Evolutionary conservation across 2,888 invertebrate genomes (phyloP), one percentile per base, ranked within the genome.

Genomic region (Aethes cnicana): DNA sequence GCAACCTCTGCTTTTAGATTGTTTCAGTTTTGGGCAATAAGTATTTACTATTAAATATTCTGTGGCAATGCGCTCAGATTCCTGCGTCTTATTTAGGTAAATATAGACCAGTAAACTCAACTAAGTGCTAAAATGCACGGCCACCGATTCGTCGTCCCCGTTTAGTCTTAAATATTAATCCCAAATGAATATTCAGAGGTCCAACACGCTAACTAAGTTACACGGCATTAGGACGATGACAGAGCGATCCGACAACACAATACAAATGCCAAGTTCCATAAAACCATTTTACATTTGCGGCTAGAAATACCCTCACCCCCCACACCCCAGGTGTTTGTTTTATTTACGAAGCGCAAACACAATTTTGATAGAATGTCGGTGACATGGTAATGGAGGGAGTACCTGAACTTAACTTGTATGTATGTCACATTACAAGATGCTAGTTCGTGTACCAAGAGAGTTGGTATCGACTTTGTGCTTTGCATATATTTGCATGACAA

Each of bases 401-500:
- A 28, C 3, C n/a, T 11, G 8, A 36, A 37, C 18, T 12, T n/a
- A n/a, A 9, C 33, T 18, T 35, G 25, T 17, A 21, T 23, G 14
- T 20, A 32, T 46, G 35, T 30, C 44, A 18, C 44, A 46, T 46
- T 44, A 26, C 61, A 69, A 72, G 66, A 68, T 66, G 68, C 62
- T 69, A 59, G 63, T 59, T 36, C 71, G 62, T 65, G 72, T 72
- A 70, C 64, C 75, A 66, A 68, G 74, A 74, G 78, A 75, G 74
- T 72, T 61, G 68, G 77, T 82, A 86, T 84, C 84, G 83, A 84
- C 80, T 81, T 75, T 74, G 73, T 72, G 76, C 76, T 86, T 85
- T 83, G 78, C 85, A 87, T 87, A 87, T 81, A 87, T 87, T 86
- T 86, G 77, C 85, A 87, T 87, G 69, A 68, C 66, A 78, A 80